phyloP scores from a whole-genome alignment of 2,888 invertebrate species.

The Drosophila paracracens region DNA sequence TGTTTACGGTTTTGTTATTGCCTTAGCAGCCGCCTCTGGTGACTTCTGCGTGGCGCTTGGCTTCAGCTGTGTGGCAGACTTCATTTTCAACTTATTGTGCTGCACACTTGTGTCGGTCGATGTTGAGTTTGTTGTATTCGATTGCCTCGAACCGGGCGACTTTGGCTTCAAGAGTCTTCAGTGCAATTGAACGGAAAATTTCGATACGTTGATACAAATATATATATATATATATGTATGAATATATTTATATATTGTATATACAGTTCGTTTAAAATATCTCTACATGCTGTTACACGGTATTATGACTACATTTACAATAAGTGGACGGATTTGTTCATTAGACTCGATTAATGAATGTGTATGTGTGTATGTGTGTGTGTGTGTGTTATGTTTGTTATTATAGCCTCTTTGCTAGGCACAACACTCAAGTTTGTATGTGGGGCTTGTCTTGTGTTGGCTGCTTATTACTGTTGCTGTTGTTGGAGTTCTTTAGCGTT shows the following conservation, averaged over 20 bases:
- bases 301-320: constrained; percentile 32
- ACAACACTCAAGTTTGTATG: constrained; percentile 33
- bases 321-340: constrained; percentile 43
- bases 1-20: constrained; percentile 28
- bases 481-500: constrained; percentile 57
- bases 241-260: constrained; percentile 3
- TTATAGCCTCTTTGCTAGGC: constrained; percentile 28
- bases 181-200: constrained; percentile 32
- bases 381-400: constrained; percentile 10
- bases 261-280: constrained; percentile 15
- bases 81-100: constrained; percentile 71
- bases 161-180: constrained; percentile 75
- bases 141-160: constrained; percentile 69
- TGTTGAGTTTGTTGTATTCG: constrained; percentile 80
- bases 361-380: too few relatives aligned
- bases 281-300: constrained; percentile 21
- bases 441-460: constrained; percentile 38
- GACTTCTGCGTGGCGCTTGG: constrained; percentile 25
- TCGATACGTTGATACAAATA: constrained; percentile 32
- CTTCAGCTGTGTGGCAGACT: constrained; percentile 17
- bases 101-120: constrained; percentile 59
- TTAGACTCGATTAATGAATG: constrained; percentile 13
- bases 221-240: constrained; percentile 22
- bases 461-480: constrained; percentile 41
- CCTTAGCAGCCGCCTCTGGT: constrained; percentile 10